Percentiles rank a stretch among this genome's conserved stretches.
Conservation (phyloP, 1,140 invertebrate genomes). For the Magallana ariakensis region DNA sequence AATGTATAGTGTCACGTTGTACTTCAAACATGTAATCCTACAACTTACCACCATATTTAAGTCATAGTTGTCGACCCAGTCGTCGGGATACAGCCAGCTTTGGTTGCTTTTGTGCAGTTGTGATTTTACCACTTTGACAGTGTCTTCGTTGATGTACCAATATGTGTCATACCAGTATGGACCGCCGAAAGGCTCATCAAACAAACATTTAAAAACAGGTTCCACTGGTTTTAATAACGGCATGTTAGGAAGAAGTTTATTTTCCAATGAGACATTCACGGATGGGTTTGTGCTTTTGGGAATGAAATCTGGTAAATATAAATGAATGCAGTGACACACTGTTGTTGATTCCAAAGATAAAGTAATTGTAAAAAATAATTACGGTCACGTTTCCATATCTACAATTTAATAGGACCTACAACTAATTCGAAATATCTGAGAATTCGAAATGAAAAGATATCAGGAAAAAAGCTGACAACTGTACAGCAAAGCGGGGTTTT, state of each 20-base stretch:
- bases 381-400: too few relatives aligned
- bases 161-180: conserved; percentile 5
- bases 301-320: too few relatives aligned
- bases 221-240: not conserved
- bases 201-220: not conserved
- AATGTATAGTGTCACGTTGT: too few relatives aligned
- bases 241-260: not conserved
- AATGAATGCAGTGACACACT: too few relatives aligned
- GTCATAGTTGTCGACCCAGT: not conserved
- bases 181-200: not conserved
- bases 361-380: too few relatives aligned
- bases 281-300: not conserved
- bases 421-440: too few relatives aligned
- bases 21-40: not conserved
- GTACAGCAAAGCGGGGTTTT: too few relatives aligned
- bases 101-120: not conserved
- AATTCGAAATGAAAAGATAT: too few relatives aligned
- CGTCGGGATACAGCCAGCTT: not conserved
- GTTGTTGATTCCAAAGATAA: too few relatives aligned
- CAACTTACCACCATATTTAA: conserved; percentile 7
- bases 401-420: too few relatives aligned
- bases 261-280: conserved; percentile 1
- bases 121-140: not conserved
- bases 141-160: conserved; percentile 12
- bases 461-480: too few relatives aligned